Evolutionary conservation across 2,888 invertebrate genomes (phyloP).

Genomic region (Drepanosiphum platanoidis): DNA sequence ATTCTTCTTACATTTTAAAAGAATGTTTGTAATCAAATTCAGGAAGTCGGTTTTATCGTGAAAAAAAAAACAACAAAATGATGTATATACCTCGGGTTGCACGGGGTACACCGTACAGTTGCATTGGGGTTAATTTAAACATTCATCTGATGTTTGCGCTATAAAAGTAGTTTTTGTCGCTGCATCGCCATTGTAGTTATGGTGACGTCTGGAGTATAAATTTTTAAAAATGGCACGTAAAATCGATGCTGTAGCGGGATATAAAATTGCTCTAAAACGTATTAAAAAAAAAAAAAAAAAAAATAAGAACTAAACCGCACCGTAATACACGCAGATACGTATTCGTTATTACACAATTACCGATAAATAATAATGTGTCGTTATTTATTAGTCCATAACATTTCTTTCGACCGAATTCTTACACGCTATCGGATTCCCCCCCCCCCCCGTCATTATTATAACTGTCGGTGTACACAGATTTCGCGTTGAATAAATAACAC

Average conservation of each 20-base stretch:
- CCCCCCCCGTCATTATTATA: neutral
- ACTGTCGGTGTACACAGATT: neutral
- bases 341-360: neutral
- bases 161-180: constrained; percentile 13
- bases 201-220: constrained; percentile 6
- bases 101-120: neutral
- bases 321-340: neutral
- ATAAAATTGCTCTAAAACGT: neutral
- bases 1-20: constrained; percentile 32
- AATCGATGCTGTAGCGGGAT: neutral
- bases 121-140: constrained; percentile 27
- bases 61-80: constrained; percentile 31
- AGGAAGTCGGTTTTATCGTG: constrained; percentile 28
- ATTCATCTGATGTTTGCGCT: constrained; percentile 15
- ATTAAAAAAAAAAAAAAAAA: too few species aligned
- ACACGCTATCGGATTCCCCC: neutral
- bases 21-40: constrained; percentile 44
- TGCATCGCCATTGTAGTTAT: neutral
- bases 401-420: neutral
- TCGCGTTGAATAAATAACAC: neutral
- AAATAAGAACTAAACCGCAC: too few species aligned
- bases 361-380: neutral
- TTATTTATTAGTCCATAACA: neutral
- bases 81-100: constrained; percentile 12
- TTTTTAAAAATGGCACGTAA: neutral